Base-by-base conservation (phyloP, 2,888 invertebrate genomes). In the Drosophila pegasa region DNA sequence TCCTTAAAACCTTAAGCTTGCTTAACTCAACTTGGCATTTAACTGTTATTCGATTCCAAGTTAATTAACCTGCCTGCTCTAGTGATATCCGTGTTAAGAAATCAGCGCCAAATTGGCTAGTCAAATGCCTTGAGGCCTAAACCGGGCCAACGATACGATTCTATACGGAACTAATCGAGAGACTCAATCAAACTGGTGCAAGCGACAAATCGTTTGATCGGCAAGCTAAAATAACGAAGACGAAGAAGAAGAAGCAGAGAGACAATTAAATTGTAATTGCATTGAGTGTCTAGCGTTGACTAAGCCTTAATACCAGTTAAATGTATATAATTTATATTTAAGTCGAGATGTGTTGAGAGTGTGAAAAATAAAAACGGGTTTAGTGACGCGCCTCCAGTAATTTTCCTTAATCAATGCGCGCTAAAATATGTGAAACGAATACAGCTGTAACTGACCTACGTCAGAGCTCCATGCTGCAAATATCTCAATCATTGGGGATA, bases 321-420 rank as follows among this genome's bases (percentile, higher is more conserved):
- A 78, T 84, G 60, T 57, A 60, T 66, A 71, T 70, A 51, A 72
- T 78, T 79, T 66, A 20, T 48, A 45, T 62, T 75, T 41, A 40
- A 57, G 61, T 20, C 71, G 43, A 67, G 71, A 69, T 80, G 66
- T 52, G 68, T 65, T 63, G 59, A 71, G 54, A 37, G 29, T 41
- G 25, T 51, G 73, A 45, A 67, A 66, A 64, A 66, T 75, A 47
- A 68, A 87, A 87, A 83, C 82, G 57, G 75, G 82, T 82, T 87
- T 82, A 64, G 29, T 67, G 64, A 63, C 82, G 64, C 61, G 48
- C 27, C 41, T 63, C 16, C 22, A 64, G 88, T 68, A 66, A 61
- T 88, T 84, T 88, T 88, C 83, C 88, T 83, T 50, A 74, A 79
- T 82, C 64, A 73, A 73, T 62, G 35, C 64, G 59, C 37, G 22